Evolutionary conservation across 2,113 vertebrate species (phyloP), one percentile per base, ranked within the genome.

Genomic region (Chaetodon trifascialis): DNA sequence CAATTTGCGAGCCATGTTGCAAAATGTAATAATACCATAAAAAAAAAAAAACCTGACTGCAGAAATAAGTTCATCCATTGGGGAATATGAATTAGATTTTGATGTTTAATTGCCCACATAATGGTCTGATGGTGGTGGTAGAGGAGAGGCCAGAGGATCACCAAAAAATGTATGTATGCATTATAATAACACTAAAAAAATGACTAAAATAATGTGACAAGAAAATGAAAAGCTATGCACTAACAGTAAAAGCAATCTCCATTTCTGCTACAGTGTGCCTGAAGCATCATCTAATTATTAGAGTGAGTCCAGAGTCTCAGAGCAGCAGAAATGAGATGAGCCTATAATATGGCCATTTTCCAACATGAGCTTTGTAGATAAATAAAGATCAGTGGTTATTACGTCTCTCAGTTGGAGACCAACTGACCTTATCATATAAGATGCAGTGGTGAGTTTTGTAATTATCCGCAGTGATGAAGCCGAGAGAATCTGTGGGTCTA

Each of bases 391-490:
- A n/a, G 19, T 17, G 56, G 58, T 62, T 71, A 77, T 56, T 74
- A 34, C 7, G 3, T 46, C 5, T 62, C 70, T 62, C 44, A 10
- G 54, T 38, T 52, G 59, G 55, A 49, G 40, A 76, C 14, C 69
- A 47, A 12, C 76, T 86, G 77, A 77, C 78, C 78, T 77, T 75
- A 84, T 88, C 65, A 67, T 47, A 69, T 65, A 19, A 79, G 74
- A 86, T 72, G 66, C 77, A 79, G 73, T 42, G 65, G 70, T 68
- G 68, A 75, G n/a, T 81, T 80, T 71, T 64, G 73, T 81, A 73
- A 86, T 88, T 88, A 88, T 84, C 73, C 71, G 36, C 66, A 59
- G 73, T 76, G 78, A 80, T 75, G 68, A 85, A 78, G 76, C 76
- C 16, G 64, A 78, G 47, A 65, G 56, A 60, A 38, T 62, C 66